These are phyloP conservation scores for Tinamus guttatus DNA, from an alignment of 2,113 vertebrate species.

Conservation along the genomic window DNA sequence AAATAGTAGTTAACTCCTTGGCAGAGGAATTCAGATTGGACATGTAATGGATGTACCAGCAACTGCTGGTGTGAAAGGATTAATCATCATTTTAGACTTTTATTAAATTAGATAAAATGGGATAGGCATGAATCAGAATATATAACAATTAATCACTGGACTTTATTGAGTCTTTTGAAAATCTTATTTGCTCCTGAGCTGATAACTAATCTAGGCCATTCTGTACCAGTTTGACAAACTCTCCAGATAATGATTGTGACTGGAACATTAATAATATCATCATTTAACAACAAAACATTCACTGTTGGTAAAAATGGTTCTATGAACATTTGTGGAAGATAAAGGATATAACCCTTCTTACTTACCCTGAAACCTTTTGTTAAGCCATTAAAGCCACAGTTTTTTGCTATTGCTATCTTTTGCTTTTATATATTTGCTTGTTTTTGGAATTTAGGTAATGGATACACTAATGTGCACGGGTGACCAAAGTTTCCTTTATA, in stretches of 20 bases:
- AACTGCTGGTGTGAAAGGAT: conserved; percentile 65
- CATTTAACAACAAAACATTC: conserved; percentile 28
- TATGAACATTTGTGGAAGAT: background rate
- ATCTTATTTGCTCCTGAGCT: conserved; percentile 60
- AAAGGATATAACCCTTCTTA: background rate
- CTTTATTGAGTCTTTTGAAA: conserved; percentile 67
- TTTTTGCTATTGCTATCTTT: background rate
- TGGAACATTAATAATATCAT: background rate
- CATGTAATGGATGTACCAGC: conserved; percentile 68
- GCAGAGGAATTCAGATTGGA: conserved; percentile 70
- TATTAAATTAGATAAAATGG: conserved; percentile 75
- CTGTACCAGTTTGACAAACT: conserved; percentile 49
- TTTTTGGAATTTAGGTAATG: background rate
- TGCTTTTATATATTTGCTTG: background rate
- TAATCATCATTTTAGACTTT: conserved; percentile 74
- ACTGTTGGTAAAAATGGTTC: background rate
- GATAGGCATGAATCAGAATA: conserved; percentile 71
- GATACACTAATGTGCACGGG: background rate
- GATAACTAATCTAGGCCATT: conserved; percentile 62
- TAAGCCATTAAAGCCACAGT: background rate
- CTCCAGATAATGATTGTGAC: conserved; percentile 40
- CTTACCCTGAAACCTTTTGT: background rate
- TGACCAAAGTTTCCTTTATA: conserved; percentile 25
- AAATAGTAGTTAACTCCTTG: conserved; percentile 74
- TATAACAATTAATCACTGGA: conserved; percentile 63